A percentile compares a stretch with the other conserved stretches of the same genome.
Conservation (phyloP, 1,140 invertebrate genomes). For the Littorina saxatilis region DNA sequence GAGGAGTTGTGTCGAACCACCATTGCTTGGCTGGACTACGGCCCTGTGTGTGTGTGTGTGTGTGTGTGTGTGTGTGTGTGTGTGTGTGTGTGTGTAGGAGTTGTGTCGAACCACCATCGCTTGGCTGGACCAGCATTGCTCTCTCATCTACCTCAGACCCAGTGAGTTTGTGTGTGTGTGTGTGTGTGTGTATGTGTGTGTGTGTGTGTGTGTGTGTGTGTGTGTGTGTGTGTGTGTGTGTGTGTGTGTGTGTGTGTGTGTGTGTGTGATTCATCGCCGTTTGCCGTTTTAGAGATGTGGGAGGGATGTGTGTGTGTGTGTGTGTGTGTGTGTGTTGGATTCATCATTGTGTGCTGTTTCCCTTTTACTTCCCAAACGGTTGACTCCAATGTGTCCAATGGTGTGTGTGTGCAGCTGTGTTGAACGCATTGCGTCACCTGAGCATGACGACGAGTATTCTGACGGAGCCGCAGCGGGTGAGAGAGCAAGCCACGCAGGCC, state of each 20-base stretch:
- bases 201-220: background rate
- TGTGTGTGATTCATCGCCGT: too few species aligned
- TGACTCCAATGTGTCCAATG: too few species aligned
- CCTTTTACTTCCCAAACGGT: too few species aligned
- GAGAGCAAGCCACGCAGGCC: conserved; percentile 79
- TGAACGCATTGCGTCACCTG: conserved; percentile 92
- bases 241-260: conserved; percentile 1
- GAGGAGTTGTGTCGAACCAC: conserved; percentile 93
- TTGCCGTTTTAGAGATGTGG: too few species aligned
- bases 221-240: background rate
- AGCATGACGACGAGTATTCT: conserved; percentile 96
- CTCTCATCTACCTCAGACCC: conserved; percentile 92
- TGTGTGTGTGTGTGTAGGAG: conserved; percentile 77
- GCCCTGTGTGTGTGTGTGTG: background rate
- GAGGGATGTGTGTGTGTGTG: background rate
- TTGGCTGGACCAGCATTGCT: conserved; percentile 98
- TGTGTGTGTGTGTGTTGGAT: background rate
- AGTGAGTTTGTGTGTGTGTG: conserved; percentile 79
- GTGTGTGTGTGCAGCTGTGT: conserved; percentile 83
- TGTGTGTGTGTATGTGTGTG: conserved; percentile 20
- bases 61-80: conserved; percentile 77
- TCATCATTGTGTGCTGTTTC: too few species aligned
- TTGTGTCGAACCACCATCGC: conserved; percentile 92
- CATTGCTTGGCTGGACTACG: conserved; percentile 92
- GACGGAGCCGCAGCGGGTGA: conserved; percentile 89